Percentiles rank a stretch among this genome's conserved stretches.
Evolutionary conservation across 2,888 invertebrate genomes (phyloP).

Genomic region (Anorthoa munda): DNA sequence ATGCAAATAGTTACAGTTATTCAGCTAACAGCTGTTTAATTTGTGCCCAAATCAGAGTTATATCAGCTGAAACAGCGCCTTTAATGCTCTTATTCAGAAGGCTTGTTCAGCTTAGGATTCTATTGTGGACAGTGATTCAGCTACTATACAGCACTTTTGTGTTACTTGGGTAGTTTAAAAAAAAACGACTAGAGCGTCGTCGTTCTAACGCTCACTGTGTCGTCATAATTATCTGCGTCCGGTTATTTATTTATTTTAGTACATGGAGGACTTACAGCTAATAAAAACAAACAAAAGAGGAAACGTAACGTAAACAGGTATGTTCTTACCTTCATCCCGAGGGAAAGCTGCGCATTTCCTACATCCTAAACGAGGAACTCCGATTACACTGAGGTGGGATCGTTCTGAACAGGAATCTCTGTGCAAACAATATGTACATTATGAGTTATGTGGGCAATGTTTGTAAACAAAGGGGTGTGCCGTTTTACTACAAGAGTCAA

Average conservation of each 20-base stretch:
- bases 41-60: too few relatives aligned
- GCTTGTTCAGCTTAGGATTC: too few relatives aligned
- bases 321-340: slow-evolving; percentile 84
- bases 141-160: too few relatives aligned
- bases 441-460: slow-evolving; percentile 25
- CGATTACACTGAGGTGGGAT: slow-evolving; percentile 89
- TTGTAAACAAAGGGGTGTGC: slow-evolving; percentile 22
- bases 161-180: too few relatives aligned
- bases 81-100: too few relatives aligned
- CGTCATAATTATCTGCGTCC: neutral
- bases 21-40: too few relatives aligned
- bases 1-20: too few relatives aligned
- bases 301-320: neutral
- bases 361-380: slow-evolving; percentile 92
- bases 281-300: too few relatives aligned
- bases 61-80: too few relatives aligned
- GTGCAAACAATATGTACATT: slow-evolving; percentile 67
- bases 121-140: too few relatives aligned
- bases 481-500: neutral
- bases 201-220: neutral
- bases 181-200: neutral
- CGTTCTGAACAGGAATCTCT: slow-evolving; percentile 88
- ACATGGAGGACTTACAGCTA: too few relatives aligned
- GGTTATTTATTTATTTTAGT: too few relatives aligned
- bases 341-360: slow-evolving; percentile 91